A percentile compares a stretch with the other conserved stretches of the same genome.
Conservation (phyloP, 2,888 invertebrate genomes). For the Rotaria socialis region DNA sequence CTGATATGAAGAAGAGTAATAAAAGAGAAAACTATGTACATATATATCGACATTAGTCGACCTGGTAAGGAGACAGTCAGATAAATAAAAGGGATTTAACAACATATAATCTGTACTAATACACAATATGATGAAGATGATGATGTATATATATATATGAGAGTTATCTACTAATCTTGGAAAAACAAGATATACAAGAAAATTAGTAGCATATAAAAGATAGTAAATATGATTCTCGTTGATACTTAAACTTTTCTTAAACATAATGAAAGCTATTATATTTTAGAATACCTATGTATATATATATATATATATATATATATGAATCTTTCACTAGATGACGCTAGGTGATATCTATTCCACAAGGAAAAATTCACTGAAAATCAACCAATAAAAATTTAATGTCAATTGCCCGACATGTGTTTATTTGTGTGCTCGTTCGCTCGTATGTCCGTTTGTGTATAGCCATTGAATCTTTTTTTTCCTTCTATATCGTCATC, state of each 20-base stretch:
- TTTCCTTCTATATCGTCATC: not conserved
- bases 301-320: no score
- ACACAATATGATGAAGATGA: not conserved
- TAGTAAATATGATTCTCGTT: no score
- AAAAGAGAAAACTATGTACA: no score
- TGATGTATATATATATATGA: not conserved
- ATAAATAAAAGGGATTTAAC: not conserved
- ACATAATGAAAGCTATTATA: no score
- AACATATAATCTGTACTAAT: not conserved
- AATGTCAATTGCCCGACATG: conserved; percentile 20
- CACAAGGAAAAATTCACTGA: not conserved
- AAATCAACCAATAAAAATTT: not conserved
- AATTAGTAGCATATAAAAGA: not conserved
- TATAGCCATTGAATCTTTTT: not conserved
- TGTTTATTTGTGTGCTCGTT: not conserved
- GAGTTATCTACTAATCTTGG: not conserved
- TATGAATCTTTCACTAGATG: not conserved
- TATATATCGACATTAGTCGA: not conserved
- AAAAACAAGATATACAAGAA: not conserved
- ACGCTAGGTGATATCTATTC: not conserved
- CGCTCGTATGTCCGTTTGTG: not conserved
- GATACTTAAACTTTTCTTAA: no score
- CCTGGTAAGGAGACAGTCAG: not conserved
- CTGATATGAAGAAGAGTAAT: not conserved
- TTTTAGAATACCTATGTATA: no score